Base-by-base conservation (phyloP, 2,797 vertebrate genomes). In the Lemur catta region DNA sequence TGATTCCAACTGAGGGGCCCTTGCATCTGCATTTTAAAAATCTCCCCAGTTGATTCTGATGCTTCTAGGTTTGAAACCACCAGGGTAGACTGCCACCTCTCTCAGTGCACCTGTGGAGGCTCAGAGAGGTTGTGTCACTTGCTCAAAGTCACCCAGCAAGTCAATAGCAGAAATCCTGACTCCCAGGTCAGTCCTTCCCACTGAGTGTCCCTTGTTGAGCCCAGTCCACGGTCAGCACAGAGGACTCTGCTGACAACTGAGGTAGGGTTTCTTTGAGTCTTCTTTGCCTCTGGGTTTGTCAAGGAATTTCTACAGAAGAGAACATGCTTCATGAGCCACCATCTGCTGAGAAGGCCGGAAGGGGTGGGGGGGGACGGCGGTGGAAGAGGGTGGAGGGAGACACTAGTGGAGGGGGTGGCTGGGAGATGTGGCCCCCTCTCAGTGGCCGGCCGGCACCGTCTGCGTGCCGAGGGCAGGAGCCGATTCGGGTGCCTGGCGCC, bases 271-370 rank as follows among this genome's bases (percentile, higher is more conserved):
- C 65, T 82, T 17, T 24, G 61, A 38, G 57, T 28, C 48, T 74
- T 48, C 35, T 69, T 72, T 69, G 74, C 50, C 30, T 94, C 78
- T 63, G 88, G 91, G 55, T 33, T 93, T 71, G 65, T 95, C 72
- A 81, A 84, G 91, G 80, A 84, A 48, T 89, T 89, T 91, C 89
- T 74, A 24, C 52, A 43, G 92, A 86, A 82, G 50, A 69, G 90
- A 91, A 82, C 87, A 55, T 20, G 72, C 61, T 79, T n/a, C 71
- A 33, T 65, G 59, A 84, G 72, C 69, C 75, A 61, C 86, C 79
- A 35, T 67, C 67, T 89, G 89, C 71, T 72, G n/a, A 65, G 89
- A 79, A 91, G 96, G n/a, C 75, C 22, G 5, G 89, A 65, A 92
- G 52, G 65, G 74, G 22, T 84, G 69, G 30, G 18, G 61, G 50